Evolutionary conservation across 2,888 invertebrate genomes (phyloP), one percentile per base, ranked within the genome.

Genomic region (Coremacera marginata): DNA sequence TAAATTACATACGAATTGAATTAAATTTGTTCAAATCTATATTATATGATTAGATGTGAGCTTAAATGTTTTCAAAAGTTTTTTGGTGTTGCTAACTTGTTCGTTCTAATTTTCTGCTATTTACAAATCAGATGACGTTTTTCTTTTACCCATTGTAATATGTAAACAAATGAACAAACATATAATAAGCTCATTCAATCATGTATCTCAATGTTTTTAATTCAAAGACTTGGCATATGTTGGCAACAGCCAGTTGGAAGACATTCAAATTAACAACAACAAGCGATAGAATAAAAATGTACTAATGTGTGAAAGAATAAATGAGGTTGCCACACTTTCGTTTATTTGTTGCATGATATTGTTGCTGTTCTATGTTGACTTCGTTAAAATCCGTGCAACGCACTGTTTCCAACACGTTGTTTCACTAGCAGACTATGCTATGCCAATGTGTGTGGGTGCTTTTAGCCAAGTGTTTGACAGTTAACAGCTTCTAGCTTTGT

Each of bases 291-390:
- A 37, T 25, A 55, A 25, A 37, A 22, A 71, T 16, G 11, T 55
- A 4, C 14, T 37, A 70, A 5, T 37, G 37, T 37, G 37, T 9
- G 57, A 34, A 16, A 7, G 25, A 57, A 71, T 71, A 22, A 71
- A 71, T 71, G 60, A 71, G 71, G 60, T 60, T 60, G 71, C 25
- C 71, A 71, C 71, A 60, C 60, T 37, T 71, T 60, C 44, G 7
- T 60, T 71, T 71, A 60, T 71, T 44, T 57, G 60, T 25, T 71
- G 37, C 60, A 27, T 11, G 22, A 5, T 27, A 5, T 27, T 60
- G 25, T 60, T 27, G 14, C 60, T 27, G 14, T 60, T 60, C 2
- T 44, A 44, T 44, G 44, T 44, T 44, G 44, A 44, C 44, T 44
- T 44, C 44, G 44, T 44, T 44, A 11, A 25, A 27, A 60, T 60